A percentile compares a stretch with the other conserved stretches of the same genome.
These are phyloP conservation scores for Drosophila repleta DNA, from an alignment of 1,140 invertebrate genomes.

Conservation along the genomic window DNA sequence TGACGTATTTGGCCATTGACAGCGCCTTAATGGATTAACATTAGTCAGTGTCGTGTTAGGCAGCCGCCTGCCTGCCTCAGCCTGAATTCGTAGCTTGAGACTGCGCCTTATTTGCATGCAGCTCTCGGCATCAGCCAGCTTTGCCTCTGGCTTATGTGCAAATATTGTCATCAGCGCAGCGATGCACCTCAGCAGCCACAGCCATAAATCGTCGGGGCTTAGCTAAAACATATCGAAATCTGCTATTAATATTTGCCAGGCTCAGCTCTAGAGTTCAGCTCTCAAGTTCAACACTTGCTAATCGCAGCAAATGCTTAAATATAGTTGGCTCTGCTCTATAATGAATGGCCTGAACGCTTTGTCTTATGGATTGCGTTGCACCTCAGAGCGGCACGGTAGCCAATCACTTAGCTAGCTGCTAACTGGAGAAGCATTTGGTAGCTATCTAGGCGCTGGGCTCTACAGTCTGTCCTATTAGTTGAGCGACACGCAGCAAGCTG, in stretches of 20 bases:
- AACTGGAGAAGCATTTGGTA: slow-evolving; percentile 6
- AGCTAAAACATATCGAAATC: background rate
- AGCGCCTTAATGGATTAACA: slow-evolving; percentile 83
- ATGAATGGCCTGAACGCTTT: background rate
- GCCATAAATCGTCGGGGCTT: background rate
- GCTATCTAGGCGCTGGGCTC: slow-evolving; percentile 13
- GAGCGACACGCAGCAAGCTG: slow-evolving; percentile 38
- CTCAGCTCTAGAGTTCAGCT: too few relatives aligned
- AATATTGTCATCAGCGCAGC: slow-evolving; percentile 37
- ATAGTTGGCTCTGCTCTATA: background rate
- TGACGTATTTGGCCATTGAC: slow-evolving; percentile 83
- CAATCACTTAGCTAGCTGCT: slow-evolving; percentile 21
- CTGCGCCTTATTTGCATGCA: slow-evolving; percentile 43
- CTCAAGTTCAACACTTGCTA: background rate
- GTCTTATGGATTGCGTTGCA: background rate
- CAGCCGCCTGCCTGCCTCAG: slow-evolving; percentile 44
- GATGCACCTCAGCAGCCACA: background rate
- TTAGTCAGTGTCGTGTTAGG: slow-evolving; percentile 83
- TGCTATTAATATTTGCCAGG: background rate
- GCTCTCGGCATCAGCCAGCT: background rate
- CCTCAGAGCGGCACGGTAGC: background rate
- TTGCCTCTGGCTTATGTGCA: slow-evolving; percentile 26
- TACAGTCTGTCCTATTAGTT: slow-evolving; percentile 53
- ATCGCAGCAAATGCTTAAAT: background rate
- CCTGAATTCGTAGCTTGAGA: background rate